Base-by-base conservation (phyloP, 2,797 vertebrate genomes). In the Rhyacichthys aspro region DNA sequence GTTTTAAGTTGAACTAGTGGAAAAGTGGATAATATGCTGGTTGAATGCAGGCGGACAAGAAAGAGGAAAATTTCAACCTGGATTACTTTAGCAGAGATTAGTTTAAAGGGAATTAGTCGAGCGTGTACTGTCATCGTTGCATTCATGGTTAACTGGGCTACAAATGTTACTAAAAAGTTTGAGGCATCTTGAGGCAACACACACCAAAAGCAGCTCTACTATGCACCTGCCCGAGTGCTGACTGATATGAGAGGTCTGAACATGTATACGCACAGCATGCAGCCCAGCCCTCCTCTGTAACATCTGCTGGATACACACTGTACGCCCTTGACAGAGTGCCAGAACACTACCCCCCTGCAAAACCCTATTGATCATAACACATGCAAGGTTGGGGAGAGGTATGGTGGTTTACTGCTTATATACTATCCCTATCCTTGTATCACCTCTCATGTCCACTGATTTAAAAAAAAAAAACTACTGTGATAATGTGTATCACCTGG, bases 251-350 rank as follows among this genome's bases (percentile, higher is more conserved):
- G 64, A 33, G 47, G 48, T 67, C 45, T 78, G 72, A 69, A 65
- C 74, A 76, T 76, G 72, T 50, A 52, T 15, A 74, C 53, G 75
- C 83, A 58, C 82, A 80, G 76, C 65, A 61, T 72, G 76, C 71
- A 72, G 67, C 72, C 70, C 49, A 57, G 42, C 63, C 73, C 68
- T 46, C 44, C 63, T 73, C 11, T 63, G 63, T 75, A 78, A 81
- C 82, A 84, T 85, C 76, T 74, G 42, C 81, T 71, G 76, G 79
- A 83, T 82, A 80, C 61, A 80, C 61, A 81, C 59, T 74, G 69
- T 69, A 67, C 55, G 81, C 76, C 88, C 89, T 90, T 89, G 84
- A 89, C 81, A 87, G 62, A 78, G 63, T 83, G 72, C 85, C 76
- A 74, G 68, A 14, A 3, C 75, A 67, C 56, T 65, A 56, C 54